A percentile compares a stretch with the other conserved stretches of the same genome.
Evolutionary conservation across 2,888 invertebrate species (phyloP).

Genomic region (Pardosa pseudoannulata): DNA sequence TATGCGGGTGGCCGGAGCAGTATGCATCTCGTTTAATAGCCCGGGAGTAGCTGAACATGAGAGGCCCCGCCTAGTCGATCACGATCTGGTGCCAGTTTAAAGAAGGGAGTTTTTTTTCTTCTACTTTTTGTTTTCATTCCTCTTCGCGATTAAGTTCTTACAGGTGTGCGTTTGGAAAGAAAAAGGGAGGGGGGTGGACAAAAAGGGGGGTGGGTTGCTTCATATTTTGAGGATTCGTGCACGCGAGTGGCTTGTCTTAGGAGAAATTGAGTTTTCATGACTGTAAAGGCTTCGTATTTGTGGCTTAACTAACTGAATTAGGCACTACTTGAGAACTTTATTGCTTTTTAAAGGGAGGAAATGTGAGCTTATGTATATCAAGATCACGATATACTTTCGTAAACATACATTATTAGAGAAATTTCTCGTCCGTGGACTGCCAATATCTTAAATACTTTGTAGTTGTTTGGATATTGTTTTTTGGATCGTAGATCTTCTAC

Average conservation of each 20-base stretch:
- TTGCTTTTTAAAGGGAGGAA: not conserved
- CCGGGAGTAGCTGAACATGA: constrained; percentile 69
- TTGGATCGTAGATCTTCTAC: no score
- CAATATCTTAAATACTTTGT: no score
- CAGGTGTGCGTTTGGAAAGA: constrained; percentile 40
- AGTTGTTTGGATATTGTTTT: no score
- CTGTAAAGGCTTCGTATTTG: not conserved
- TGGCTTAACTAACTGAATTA: no score
- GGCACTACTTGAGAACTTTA: not conserved
- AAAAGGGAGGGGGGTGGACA: no score
- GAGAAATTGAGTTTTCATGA: not conserved
- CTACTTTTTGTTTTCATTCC: not conserved
- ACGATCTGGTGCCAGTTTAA: constrained; percentile 31
- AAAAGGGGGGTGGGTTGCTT: not conserved
- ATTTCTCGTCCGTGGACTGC: no score
- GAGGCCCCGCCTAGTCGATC: constrained; percentile 42
- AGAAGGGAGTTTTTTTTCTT: constrained; percentile 17
- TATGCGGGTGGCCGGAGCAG: constrained; percentile 41
- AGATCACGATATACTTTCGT: no score
- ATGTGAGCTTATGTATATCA: no score
- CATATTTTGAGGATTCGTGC: constrained; percentile 10
- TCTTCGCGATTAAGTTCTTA: constrained; percentile 66
- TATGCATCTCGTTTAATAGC: constrained; percentile 56
- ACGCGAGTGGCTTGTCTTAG: not conserved
- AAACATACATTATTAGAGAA: no score